A percentile compares a stretch with the other conserved stretches of the same genome.
phyloP scores from a whole-genome alignment of 2,888 invertebrate genomes.

The Ectemnius lituratus region DNA sequence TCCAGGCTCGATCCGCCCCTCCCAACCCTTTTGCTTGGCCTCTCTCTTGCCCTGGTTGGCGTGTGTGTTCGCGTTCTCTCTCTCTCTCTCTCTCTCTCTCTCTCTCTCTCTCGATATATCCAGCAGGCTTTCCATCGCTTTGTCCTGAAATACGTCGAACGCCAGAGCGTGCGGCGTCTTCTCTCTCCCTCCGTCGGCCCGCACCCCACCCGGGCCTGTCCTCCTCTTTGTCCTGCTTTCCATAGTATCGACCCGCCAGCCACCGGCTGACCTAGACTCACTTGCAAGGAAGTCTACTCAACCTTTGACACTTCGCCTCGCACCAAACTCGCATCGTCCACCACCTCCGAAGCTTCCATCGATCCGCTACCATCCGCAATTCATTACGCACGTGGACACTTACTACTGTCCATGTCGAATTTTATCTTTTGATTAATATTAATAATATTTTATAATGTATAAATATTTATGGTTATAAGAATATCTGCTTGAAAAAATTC shows the following conservation, averaged over 20 bases:
- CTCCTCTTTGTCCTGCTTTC: constrained; percentile 62
- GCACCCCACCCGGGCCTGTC: constrained; percentile 20
- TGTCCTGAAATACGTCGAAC: constrained; percentile 54
- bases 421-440: no score
- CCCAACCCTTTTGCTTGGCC: constrained; percentile 12
- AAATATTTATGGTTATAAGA: no score
- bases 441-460: no score
- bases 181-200: constrained; percentile 22
- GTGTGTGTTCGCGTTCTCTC: not conserved
- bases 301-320: constrained; percentile 55
- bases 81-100: constrained; percentile 4
- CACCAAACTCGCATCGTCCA: constrained; percentile 17
- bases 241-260: constrained; percentile 61
- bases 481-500: no score
- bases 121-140: constrained; percentile 29
- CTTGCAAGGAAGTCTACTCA: constrained; percentile 62
- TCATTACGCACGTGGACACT: no score
- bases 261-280: constrained; percentile 62
- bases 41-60: constrained; percentile 7
- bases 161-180: constrained; percentile 5
- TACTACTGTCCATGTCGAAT: no score
- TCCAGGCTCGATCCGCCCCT: no score
- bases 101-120: not conserved
- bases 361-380: not conserved
- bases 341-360: constrained; percentile 48